phyloP scores from a whole-genome alignment of 2,113 vertebrate genomes.

The Myiopsitta monachus region DNA sequence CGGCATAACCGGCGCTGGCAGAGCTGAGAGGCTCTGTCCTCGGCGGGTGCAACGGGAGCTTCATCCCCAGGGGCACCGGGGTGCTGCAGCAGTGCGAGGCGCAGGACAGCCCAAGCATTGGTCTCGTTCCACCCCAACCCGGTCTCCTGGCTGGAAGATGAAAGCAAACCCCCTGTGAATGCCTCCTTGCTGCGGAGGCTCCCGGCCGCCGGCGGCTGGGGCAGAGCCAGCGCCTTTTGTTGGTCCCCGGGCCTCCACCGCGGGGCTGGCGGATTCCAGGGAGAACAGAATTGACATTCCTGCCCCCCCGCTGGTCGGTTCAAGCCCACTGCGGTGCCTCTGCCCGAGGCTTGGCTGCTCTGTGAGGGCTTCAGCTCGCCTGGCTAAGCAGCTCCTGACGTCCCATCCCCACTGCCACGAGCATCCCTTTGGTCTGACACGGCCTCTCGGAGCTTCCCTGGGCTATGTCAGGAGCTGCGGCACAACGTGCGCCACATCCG shows the following conservation, averaged over 20 bases:
- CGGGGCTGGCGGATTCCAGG: neutral
- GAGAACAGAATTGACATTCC: constrained; percentile 34
- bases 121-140: neutral
- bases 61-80: rapidly evolving
- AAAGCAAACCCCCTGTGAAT: neutral
- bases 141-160: neutral
- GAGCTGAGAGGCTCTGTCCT: neutral
- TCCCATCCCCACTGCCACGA: neutral
- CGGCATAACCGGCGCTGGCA: neutral
- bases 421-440: neutral
- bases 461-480: rapidly evolving
- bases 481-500: rapidly evolving
- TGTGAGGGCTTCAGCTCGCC: neutral
- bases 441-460: rapidly evolving
- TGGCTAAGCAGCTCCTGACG: neutral
- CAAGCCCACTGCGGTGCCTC: neutral
- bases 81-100: neutral
- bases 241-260: neutral
- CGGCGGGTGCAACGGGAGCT: neutral
- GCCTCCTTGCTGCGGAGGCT: neutral
- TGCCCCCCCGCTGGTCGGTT: neutral
- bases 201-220: neutral
- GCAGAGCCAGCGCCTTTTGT: constrained; percentile 9
- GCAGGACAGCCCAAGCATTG: neutral
- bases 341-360: neutral